A percentile compares a stretch with the other conserved stretches of the same genome.
phyloP scores from a whole-genome alignment of 1,140 invertebrate genomes.

The Agrypnia vestita region DNA sequence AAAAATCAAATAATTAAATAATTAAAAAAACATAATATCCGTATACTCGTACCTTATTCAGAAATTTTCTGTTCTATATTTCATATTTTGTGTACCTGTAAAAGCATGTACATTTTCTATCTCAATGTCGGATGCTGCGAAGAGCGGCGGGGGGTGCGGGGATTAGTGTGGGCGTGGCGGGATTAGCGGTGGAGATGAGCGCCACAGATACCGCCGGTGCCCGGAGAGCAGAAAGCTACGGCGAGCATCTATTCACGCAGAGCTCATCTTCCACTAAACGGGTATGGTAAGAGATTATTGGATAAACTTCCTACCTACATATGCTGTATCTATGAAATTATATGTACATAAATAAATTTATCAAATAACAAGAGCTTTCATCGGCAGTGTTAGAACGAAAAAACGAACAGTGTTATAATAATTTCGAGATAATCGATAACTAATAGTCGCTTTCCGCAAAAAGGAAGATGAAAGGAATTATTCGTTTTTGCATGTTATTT shows the following conservation, averaged over 20 bases:
- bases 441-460: no score
- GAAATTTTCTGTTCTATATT: no score
- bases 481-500: no score
- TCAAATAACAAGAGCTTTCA: background rate
- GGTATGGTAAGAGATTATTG: conserved; percentile 3
- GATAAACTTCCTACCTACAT: background rate
- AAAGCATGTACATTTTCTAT: no score
- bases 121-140: background rate
- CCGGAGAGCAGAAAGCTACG: background rate
- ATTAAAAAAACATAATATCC: no score
- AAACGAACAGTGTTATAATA: no score
- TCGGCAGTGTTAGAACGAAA: background rate
- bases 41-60: no score
- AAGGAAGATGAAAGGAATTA: no score
- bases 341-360: background rate
- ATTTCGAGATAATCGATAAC: no score
- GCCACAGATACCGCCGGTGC: background rate
- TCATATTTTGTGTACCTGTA: no score
- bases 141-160: background rate
- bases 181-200: conserved; percentile 1
- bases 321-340: no score
- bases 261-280: conserved; percentile 2
- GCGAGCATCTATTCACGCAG: background rate
- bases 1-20: no score
- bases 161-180: background rate